A percentile compares a stretch with the other conserved stretches of the same genome.
Conservation (phyloP, 2,888 invertebrate genomes). For the Dolichomitus sp. region DNA sequence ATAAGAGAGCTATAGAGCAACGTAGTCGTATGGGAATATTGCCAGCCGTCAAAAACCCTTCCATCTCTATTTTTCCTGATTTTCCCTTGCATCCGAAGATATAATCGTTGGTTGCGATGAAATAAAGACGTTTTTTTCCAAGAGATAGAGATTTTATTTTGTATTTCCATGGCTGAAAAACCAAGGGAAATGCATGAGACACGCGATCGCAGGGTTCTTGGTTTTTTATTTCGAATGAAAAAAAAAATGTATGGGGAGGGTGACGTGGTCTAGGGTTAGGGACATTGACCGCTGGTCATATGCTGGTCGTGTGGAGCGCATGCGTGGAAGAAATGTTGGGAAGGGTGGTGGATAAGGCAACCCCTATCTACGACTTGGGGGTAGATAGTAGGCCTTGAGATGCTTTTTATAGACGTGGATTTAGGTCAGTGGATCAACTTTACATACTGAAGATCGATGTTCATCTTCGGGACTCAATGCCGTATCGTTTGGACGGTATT, state of each 20-base stretch:
- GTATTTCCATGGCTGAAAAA: conserved; percentile 12
- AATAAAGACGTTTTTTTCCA: not conserved
- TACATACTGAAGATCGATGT: conserved; percentile 3
- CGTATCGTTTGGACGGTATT: not conserved
- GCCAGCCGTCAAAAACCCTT: not conserved
- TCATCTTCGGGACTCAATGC: not conserved
- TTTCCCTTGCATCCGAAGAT: not conserved
- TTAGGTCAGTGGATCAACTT: conserved; percentile 33
- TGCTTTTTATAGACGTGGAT: conserved; percentile 3
- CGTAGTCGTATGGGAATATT: conserved; percentile 14
- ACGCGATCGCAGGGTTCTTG: not conserved
- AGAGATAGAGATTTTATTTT: conserved; percentile 19
- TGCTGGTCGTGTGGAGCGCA: not conserved
- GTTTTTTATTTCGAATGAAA: not conserved
- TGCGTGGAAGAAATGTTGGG: not conserved
- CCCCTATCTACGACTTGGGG: not conserved
- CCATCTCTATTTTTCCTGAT: not conserved
- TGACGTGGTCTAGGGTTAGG: not conserved
- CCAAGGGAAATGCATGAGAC: conserved; percentile 1
- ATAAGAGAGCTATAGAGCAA: not conserved
- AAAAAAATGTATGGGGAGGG: not conserved
- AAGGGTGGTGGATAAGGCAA: not conserved
- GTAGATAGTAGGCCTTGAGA: conserved; percentile 4
- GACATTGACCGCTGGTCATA: not conserved
- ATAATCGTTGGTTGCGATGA: not conserved